These are phyloP conservation scores for Rhadina sibilatrix DNA, from an alignment of 2,113 vertebrate genomes.

Conservation along the genomic window DNA sequence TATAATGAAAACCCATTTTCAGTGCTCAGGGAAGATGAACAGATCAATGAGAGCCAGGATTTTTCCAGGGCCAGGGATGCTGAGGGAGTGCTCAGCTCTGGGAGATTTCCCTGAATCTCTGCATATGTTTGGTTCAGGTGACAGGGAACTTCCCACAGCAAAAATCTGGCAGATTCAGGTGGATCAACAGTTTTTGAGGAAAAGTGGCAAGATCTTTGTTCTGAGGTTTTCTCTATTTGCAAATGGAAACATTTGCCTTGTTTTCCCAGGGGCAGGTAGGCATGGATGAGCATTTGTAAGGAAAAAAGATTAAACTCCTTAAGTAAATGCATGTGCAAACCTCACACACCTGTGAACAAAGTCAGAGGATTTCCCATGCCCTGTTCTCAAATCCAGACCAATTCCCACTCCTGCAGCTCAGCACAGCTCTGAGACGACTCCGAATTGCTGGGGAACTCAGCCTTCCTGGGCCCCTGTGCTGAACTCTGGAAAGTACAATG, in stretches of 20 bases:
- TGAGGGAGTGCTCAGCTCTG: neutral
- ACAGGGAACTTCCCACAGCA: neutral
- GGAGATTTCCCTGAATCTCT: neutral
- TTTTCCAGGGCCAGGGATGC: neutral
- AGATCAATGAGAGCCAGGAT: conserved; percentile 10
- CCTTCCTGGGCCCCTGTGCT: conserved; percentile 17
- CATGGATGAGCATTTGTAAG: neutral
- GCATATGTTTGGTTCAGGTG: neutral
- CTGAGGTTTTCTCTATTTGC: neutral
- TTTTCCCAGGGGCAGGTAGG: neutral
- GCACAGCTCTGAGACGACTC: neutral
- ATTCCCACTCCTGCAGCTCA: neutral
- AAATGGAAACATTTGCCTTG: neutral
- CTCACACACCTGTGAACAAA: neutral
- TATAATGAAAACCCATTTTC: conserved; percentile 4
- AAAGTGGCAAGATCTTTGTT: neutral
- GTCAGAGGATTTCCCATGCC: neutral
- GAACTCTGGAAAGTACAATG: conserved; percentile 68
- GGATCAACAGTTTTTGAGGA: neutral
- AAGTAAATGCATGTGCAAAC: neutral
- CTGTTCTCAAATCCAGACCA: neutral
- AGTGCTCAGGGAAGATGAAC: neutral
- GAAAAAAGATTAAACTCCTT: neutral
- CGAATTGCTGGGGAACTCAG: neutral
- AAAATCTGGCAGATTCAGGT: neutral